These are phyloP conservation scores for Lacanobia wlatinum DNA, from an alignment of 2,888 invertebrate genomes.

Conservation along the genomic window DNA sequence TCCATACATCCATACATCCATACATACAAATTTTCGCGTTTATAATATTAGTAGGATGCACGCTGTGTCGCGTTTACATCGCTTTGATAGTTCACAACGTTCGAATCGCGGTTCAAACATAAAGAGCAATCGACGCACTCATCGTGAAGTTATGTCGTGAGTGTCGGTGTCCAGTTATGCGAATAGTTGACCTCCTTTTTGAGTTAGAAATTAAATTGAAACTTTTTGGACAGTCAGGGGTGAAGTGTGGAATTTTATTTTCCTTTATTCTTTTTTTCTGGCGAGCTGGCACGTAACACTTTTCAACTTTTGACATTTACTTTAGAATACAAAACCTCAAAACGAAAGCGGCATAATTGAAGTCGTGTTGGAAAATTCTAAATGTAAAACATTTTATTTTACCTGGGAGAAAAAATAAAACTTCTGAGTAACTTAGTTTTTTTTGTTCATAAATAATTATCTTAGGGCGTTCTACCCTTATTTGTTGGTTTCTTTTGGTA, in stretches of 20 bases:
- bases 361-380: constrained; percentile 8
- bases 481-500: not conserved
- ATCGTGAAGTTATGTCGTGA: constrained; percentile 47
- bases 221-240: constrained; percentile 34
- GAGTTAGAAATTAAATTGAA: constrained; percentile 48
- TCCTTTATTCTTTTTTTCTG: constrained; percentile 18
- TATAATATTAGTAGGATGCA: no score
- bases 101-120: no score
- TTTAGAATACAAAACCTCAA: constrained; percentile 18
- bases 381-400: constrained; percentile 23
- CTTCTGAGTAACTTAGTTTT: not conserved
- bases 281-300: constrained; percentile 14
- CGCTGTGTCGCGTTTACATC: no score
- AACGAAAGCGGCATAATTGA: constrained; percentile 10
- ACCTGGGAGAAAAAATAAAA: constrained; percentile 6
- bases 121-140: no score
- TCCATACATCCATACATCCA: no score
- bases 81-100: no score
- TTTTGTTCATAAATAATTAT: not conserved
- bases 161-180: constrained; percentile 51
- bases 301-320: constrained; percentile 16
- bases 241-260: constrained; percentile 44
- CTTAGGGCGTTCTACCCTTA: not conserved
- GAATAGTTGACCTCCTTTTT: constrained; percentile 56
- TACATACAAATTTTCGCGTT: no score